Base-by-base conservation (phyloP, 2,797 vertebrate genomes). In the Salarias fasciatus region DNA sequence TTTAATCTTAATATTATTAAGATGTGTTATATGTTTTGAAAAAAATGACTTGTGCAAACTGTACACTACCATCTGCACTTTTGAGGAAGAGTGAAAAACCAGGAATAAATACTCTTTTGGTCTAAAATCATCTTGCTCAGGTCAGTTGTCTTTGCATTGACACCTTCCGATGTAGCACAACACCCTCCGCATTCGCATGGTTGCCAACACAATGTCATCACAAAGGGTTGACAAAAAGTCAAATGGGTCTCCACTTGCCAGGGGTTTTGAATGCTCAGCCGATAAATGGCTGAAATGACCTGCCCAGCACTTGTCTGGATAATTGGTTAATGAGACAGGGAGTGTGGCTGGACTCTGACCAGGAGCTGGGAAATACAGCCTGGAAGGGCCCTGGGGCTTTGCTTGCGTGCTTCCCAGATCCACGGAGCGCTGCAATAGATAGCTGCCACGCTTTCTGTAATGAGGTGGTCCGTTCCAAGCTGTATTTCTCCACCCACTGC, bases 31-130 rank as follows among this genome's bases (percentile, higher is more conserved):
- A 82, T 92, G 88, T 89, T 91, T 51, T 84, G 86, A 87, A 90
- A 72, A 72, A 66, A 76, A 71, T 85, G 82, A 84, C 79, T 86
- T 90, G 89, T 91, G 91, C 90, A 89, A 86, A 86, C 82, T 92
- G 88, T 93, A 91, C 73, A 85, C 84, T 80, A 88, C 77, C 74
- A 79, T 77, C 79, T 92, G 90, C 89, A 92, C 86, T 86, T 89
- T 85, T 86, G 89, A 92, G 92, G 88, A 89, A 85, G 92, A 92
- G 92, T 93, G 92, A 91, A 91, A 89, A 91, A 90, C 91, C 86
- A 91, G 88, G 88, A 94, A 93, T 94, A 94, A 94, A 94, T 88
- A 88, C 91, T 91, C 92, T 90, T 91, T 92, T 93, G 92, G 88
- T 93, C 82, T 92, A 91, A 91, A 79, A 45, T 85, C 46, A 77